These are phyloP conservation scores for Eueides isabella DNA, from an alignment of 1,140 invertebrate species.

Conservation along the genomic window DNA sequence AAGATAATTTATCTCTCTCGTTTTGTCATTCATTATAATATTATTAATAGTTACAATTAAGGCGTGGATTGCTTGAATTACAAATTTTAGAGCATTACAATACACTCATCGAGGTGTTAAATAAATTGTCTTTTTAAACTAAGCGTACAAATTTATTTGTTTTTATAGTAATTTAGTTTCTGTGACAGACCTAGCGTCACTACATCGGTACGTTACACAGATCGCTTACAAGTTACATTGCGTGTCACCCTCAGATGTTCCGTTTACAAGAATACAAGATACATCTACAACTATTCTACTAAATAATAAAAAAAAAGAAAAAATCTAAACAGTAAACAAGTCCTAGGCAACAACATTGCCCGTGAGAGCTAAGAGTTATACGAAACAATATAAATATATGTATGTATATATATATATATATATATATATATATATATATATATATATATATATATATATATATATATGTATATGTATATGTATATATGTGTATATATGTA, in stretches of 20 bases:
- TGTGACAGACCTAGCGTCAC: too few relatives aligned
- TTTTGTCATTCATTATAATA: background rate
- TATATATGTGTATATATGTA: conserved; percentile 16
- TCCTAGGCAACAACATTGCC: background rate
- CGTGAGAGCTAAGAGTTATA: conserved; percentile 1
- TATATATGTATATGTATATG: background rate
- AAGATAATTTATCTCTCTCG: background rate
- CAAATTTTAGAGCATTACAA: background rate
- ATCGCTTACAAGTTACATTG: background rate
- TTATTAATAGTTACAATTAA: background rate
- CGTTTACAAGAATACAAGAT: background rate
- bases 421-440: too few relatives aligned
- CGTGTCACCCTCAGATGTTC: too few relatives aligned
- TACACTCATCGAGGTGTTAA: background rate
- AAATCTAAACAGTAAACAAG: background rate
- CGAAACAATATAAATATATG: too few relatives aligned
- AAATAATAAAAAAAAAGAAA: background rate
- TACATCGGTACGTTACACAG: background rate
- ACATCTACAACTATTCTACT: too few relatives aligned
- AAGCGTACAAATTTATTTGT: background rate
- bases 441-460: conserved; percentile 6
- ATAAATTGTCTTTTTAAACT: background rate
- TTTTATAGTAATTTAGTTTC: too few relatives aligned
- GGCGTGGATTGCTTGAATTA: background rate
- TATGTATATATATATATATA: too few relatives aligned